Evolutionary conservation across 1,140 invertebrate genomes (phyloP).

Genomic region (Monochamus saltuarius): DNA sequence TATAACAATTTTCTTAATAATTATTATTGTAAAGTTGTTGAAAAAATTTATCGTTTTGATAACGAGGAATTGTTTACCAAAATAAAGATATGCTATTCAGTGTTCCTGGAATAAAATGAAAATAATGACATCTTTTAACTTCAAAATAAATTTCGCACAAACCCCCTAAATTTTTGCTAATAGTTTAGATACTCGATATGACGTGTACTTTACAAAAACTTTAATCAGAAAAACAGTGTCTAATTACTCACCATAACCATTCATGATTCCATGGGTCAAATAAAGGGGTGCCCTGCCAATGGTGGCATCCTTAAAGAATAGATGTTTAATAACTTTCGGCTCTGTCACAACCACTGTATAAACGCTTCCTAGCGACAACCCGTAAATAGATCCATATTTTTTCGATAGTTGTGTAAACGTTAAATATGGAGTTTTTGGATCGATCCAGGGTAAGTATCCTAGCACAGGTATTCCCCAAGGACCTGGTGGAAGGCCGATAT

Average conservation of each 20-base stretch:
- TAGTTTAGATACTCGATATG: too few species aligned
- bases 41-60: not conserved
- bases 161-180: too few species aligned
- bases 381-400: constrained; percentile 71
- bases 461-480: constrained; percentile 74
- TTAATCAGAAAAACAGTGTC: too few species aligned
- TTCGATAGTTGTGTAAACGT: constrained; percentile 65
- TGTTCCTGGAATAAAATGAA: too few species aligned
- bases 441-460: constrained; percentile 74
- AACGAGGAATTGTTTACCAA: not conserved
- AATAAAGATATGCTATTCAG: too few species aligned
- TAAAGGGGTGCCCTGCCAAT: constrained; percentile 75
- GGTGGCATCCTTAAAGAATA: constrained; percentile 69
- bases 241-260: constrained; percentile 71
- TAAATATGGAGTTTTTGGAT: constrained; percentile 65
- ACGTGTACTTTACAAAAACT: too few species aligned
- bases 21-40: not conserved
- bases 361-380: constrained; percentile 70
- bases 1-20: not conserved
- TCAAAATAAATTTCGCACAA: constrained; percentile 4
- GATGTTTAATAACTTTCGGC: constrained; percentile 65
- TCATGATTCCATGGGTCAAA: constrained; percentile 82
- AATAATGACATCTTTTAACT: not conserved
- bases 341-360: constrained; percentile 75
- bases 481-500: constrained; percentile 66